phyloP scores from a whole-genome alignment of 2,113 vertebrate genomes.

The Apus apus region DNA sequence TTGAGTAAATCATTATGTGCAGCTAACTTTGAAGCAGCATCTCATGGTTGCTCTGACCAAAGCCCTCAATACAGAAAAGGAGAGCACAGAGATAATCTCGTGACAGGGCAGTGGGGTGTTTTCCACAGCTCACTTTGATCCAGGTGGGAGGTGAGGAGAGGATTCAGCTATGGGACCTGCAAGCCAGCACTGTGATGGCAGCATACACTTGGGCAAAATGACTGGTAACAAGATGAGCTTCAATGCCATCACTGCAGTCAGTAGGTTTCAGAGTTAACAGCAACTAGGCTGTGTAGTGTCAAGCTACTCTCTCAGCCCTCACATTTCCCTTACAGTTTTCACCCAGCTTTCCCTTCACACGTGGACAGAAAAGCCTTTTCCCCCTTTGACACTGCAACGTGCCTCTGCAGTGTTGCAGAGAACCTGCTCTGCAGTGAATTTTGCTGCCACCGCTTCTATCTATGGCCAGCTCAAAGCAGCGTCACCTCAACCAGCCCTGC shows the following conservation, averaged over 20 bases:
- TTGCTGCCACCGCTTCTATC: background rate
- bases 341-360: background rate
- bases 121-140: background rate
- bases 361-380: background rate
- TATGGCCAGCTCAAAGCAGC: background rate
- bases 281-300: background rate
- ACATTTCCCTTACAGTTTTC: background rate
- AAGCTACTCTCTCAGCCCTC: background rate
- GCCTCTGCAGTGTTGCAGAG: background rate
- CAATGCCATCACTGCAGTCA: background rate
- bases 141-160: accelerated
- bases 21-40: background rate
- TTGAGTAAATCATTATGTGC: background rate
- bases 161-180: background rate
- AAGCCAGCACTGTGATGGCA: background rate
- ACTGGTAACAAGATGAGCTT: background rate
- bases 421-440: background rate
- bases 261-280: background rate
- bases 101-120: background rate
- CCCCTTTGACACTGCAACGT: background rate
- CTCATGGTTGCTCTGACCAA: background rate
- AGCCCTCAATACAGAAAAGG: background rate
- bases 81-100: background rate
- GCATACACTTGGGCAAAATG: accelerated
- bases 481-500: background rate